Evolutionary conservation across 1,140 invertebrate genomes (phyloP).

Genomic region (Ladona fulva): DNA sequence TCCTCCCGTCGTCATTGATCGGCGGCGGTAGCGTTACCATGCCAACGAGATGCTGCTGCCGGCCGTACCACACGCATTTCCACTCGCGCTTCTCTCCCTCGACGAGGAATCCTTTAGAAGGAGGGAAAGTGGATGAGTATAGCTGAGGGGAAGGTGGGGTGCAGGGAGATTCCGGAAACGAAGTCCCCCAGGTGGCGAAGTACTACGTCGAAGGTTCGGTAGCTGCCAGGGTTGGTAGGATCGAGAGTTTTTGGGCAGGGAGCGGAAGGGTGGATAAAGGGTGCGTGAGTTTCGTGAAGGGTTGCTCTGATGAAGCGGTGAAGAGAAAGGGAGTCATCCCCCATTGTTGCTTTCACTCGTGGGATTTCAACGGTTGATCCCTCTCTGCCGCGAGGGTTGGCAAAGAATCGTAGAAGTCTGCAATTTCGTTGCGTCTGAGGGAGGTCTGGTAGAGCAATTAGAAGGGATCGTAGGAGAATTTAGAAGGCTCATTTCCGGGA

Average conservation of each 20-base stretch:
- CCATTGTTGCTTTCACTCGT: not conserved
- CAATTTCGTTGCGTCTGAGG: too few relatives aligned
- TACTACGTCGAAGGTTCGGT: not conserved
- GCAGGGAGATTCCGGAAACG: not conserved
- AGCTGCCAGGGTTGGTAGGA: not conserved
- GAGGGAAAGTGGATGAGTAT: not conserved
- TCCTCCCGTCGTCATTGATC: not conserved
- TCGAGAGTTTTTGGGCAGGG: not conserved
- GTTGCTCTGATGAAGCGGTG: not conserved
- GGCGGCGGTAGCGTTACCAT: slow-evolving; percentile 1
- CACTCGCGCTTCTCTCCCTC: not conserved
- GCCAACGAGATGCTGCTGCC: not conserved
- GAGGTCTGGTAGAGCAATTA: not conserved
- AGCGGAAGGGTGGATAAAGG: not conserved
- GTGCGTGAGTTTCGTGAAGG: not conserved
- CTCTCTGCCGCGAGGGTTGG: not conserved
- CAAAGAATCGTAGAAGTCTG: not conserved
- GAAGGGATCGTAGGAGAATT: not conserved
- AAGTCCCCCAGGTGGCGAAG: not conserved
- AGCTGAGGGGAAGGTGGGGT: not conserved
- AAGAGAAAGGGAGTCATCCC: not conserved
- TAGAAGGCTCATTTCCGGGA: not conserved
- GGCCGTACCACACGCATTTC: not conserved
- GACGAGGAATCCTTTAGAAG: not conserved
- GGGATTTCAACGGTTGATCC: not conserved